Evolutionary conservation across 2,113 vertebrate species (phyloP).

Genomic region (Siniperca knerii): DNA sequence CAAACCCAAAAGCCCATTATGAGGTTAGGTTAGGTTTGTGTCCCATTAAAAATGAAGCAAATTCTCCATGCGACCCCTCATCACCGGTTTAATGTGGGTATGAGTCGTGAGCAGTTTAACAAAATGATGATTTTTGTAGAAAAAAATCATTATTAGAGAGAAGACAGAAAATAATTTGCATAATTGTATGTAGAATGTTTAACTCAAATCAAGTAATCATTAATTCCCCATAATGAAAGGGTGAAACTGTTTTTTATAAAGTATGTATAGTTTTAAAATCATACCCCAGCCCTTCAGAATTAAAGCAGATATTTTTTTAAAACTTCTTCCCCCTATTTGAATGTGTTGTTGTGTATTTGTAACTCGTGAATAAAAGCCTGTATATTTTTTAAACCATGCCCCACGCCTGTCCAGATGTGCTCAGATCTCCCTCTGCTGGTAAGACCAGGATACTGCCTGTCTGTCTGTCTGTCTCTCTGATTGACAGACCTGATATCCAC

Average conservation of each 20-base stretch:
- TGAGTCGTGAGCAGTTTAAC: too few species aligned
- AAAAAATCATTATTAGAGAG: neutral
- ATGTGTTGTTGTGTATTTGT: conserved; percentile 20
- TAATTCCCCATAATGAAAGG: neutral
- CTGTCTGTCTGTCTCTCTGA: conserved; percentile 52
- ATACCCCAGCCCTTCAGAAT: neutral
- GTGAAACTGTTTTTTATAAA: neutral
- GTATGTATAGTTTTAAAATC: neutral
- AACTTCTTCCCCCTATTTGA: neutral
- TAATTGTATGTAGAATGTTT: neutral
- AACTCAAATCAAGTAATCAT: neutral
- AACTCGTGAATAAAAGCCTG: conserved; percentile 46
- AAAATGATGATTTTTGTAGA: too few species aligned
- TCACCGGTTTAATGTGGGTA: too few species aligned
- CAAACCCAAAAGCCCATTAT: too few species aligned
- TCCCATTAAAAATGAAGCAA: too few species aligned
- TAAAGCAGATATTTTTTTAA: neutral
- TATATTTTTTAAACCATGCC: conserved; percentile 76
- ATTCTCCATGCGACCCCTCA: too few species aligned
- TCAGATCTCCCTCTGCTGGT: conserved; percentile 85
- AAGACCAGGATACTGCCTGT: conserved; percentile 77
- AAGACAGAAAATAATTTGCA: neutral
- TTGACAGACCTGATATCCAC: conserved; percentile 65
- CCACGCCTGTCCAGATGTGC: conserved; percentile 81
- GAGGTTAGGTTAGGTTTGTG: too few species aligned